Percentiles rank a stretch among this genome's conserved stretches.
Conservation (phyloP, 92 coral and sea anemone genomes). For the Palythoa heliodiscus region DNA sequence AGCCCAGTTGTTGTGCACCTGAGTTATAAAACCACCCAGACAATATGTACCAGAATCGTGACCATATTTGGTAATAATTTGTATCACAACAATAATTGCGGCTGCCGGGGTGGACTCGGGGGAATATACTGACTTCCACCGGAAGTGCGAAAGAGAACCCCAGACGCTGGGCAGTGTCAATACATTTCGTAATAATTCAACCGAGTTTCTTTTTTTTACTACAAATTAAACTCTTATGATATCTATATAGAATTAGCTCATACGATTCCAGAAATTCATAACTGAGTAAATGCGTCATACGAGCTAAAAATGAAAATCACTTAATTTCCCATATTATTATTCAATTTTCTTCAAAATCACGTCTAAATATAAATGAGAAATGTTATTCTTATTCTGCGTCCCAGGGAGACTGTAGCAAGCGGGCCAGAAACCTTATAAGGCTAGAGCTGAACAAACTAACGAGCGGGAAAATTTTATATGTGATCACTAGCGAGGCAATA, state of each 20-base stretch:
- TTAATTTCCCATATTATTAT: background rate
- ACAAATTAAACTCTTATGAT: no score
- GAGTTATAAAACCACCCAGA: conserved; percentile 31
- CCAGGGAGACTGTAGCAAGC: background rate
- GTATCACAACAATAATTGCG: conserved; percentile 28
- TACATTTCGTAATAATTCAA: background rate
- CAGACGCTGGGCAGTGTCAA: background rate
- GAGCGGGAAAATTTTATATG: background rate
- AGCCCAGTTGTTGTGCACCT: conserved; percentile 27
- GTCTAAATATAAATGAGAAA: background rate
- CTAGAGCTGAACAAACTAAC: background rate
- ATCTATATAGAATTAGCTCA: no score
- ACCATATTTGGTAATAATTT: conserved; percentile 44
- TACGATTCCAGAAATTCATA: background rate
- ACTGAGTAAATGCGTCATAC: background rate
- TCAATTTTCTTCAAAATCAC: background rate
- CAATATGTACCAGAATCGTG: conserved; percentile 32
- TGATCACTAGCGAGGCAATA: background rate
- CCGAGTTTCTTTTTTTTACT: background rate
- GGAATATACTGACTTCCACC: conserved; percentile 18
- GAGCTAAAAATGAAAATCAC: background rate
- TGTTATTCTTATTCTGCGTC: background rate
- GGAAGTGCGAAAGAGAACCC: background rate
- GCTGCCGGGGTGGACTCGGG: conserved; percentile 46
- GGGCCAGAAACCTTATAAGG: conserved; percentile 27